Evolutionary conservation across 2,888 invertebrate species (phyloP), one percentile per base, ranked within the genome.

Genomic region (Eristalis arbustorum): DNA sequence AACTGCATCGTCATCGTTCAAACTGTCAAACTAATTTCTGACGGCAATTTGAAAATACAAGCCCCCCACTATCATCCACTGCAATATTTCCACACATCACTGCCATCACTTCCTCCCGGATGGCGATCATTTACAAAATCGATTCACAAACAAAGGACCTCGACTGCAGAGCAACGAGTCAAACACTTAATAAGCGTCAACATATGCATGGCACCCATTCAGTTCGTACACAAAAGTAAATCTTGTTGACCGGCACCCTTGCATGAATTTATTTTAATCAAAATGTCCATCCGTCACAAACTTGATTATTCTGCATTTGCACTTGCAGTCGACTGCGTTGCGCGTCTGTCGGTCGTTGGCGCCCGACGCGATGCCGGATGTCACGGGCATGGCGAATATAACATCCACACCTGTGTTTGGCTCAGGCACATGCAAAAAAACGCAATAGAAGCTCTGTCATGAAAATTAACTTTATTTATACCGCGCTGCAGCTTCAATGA

Each of bases 381-480:
- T 18, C 49, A 18, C 18, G 18, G 49, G 5, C n/a, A 49, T 49
- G 49, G 18, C 49, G 8, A 37, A 37, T 37, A 37, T 37, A 37
- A 13, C 13, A 37, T n/a, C 18, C 49, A 49, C 49, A 49, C 49
- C 49, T 49, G 49, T 18, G 49, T 49, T 6, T 18, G 18, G 18
- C n/a, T 8, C 25, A 28, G 8, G 31, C 66, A 28, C 28, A 64
- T 31, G 61, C 25, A 25, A 25, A 25, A 76, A 67, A 68, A 68
- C 4, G 31, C 18, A 31, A 31, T 11, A n/a, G 42, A 42, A 61
- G 66, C 18, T 22, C 59, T 14, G 31, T 22, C 49, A 49, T 49
- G 49, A 68, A 56, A 62, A 61, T 56, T 31, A 76, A 62, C 31
- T 40, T 28, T 67, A 67, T 67, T 67, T 42, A 37, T 42, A 61